Base-by-base conservation (phyloP, 2,797 vertebrate species). In the Chloroceryle amazona region DNA sequence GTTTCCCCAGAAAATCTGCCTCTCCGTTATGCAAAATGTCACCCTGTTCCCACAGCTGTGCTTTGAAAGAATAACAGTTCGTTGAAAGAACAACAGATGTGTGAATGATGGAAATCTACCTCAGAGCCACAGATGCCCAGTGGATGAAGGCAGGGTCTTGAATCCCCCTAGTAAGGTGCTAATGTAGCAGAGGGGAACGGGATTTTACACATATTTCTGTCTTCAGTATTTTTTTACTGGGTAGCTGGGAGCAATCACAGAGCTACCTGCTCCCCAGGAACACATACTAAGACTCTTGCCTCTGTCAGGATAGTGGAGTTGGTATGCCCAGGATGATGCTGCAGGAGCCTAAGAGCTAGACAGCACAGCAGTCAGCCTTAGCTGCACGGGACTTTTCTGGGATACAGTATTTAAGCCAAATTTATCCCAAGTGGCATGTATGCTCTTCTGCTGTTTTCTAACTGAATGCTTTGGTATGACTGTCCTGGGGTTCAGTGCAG, bases 1-100 rank as follows among this genome's bases (percentile, higher is more conserved):
- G 41, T 76, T 94, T 80, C 46, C 39, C 25, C 47, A 63, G 26
- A 31, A 94, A 79, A 81, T 31, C 39, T 79, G 57, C 8, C 49
- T 22, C 23, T 86, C 46, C 3, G 1, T 17, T 62, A 33, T 1
- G 4, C 41, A n/a, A 81, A 44, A 63, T 17, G 49, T 26, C 29
- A 55, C 14, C 25, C 23, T 78, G 67, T 78, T 52, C 7, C 31
- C 20, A 13, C 9, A 52, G 61, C 25, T 0, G 0, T 62, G 18
- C 35, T 78, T 42, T 68, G 37, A 89, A 89, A 86, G 72, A 92
- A 57, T 16, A 61, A 22, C 3, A 65, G 51, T 25, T 79, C 23
- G 19, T 35, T 39, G 39, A 39, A 12, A 39, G 39, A 41, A 41
- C 39, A 41, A 41, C 44, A 55, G 6, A 5, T 46, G 20, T 7